A percentile compares a stretch with the other conserved stretches of the same genome.
These are phyloP conservation scores for Macropus fuliginosus DNA, from an alignment of 2,797 vertebrate species.

Conservation along the genomic window DNA sequence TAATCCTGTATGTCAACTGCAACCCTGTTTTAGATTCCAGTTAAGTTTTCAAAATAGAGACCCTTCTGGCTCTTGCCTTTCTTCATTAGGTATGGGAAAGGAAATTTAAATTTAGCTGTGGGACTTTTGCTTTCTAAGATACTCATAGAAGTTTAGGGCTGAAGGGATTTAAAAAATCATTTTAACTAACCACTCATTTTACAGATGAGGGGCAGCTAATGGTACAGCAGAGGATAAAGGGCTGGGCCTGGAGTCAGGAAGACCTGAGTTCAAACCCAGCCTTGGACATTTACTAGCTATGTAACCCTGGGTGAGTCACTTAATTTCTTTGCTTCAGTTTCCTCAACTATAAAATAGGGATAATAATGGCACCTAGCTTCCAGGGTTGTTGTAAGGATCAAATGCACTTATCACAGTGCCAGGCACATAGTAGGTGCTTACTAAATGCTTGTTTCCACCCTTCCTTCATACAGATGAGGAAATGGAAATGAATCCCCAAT, in stretches of 20 bases:
- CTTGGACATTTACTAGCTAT: not conserved
- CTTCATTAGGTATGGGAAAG: not conserved
- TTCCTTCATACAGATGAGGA: slow-evolving; percentile 15
- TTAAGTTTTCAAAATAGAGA: not conserved
- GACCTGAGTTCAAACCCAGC: not conserved
- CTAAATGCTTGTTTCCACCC: not conserved
- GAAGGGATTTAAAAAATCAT: slow-evolving; percentile 2
- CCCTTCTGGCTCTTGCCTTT: not conserved
- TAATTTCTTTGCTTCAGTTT: not conserved
- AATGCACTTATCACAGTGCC: not conserved
- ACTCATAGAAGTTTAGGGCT: slow-evolving; percentile 1
- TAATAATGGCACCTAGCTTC: not conserved
- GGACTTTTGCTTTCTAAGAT: slow-evolving; percentile 58
- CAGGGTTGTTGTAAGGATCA: not conserved
- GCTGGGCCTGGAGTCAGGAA: not conserved
- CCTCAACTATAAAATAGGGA: not conserved
- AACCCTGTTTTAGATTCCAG: not conserved
- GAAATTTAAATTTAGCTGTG: slow-evolving; percentile 13
- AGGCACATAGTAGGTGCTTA: not conserved
- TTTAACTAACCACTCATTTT: not conserved
- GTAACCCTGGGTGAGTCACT: not conserved
- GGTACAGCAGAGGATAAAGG: not conserved
- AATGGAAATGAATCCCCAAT: not conserved
- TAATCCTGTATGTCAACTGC: slow-evolving; percentile 26
- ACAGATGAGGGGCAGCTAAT: not conserved